Evolutionary conservation across 2,888 invertebrate species (phyloP).

Genomic region (Acanthosoma haemorrhoidale): DNA sequence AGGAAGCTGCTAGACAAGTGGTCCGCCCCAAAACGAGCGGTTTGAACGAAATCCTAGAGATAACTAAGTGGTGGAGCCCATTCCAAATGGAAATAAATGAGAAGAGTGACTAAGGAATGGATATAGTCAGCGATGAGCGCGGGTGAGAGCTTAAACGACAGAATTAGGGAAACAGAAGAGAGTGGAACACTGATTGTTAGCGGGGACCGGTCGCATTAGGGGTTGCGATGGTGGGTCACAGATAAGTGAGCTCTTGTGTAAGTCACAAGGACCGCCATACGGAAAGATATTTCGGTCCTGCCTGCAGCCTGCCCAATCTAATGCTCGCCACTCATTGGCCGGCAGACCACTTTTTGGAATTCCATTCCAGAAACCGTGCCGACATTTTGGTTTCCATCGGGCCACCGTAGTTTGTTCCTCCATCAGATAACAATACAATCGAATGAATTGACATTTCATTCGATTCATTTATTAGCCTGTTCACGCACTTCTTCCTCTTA

Average conservation of each 20-base stretch:
- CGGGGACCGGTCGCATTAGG: conserved; percentile 2
- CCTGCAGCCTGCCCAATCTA: too few relatives aligned
- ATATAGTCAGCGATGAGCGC: too few relatives aligned
- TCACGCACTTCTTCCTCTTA: conserved; percentile 1
- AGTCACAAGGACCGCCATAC: conserved; percentile 10
- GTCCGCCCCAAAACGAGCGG: not conserved
- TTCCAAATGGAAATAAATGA: not conserved
- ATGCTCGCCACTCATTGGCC: not conserved
- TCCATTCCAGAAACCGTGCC: not conserved
- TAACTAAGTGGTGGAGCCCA: conserved; percentile 11
- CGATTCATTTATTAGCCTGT: not conserved
- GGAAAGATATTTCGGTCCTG: not conserved
- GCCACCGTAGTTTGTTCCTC: too few relatives aligned
- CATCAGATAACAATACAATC: not conserved
- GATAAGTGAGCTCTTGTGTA: not conserved
- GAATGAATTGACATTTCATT: conserved; percentile 11
- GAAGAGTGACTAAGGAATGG: too few relatives aligned
- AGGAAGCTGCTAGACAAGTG: not conserved
- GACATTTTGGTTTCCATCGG: not conserved
- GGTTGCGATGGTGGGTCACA: too few relatives aligned
- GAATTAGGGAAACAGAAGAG: too few relatives aligned
- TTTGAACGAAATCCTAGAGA: not conserved
- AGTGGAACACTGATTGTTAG: too few relatives aligned
- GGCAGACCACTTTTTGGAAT: not conserved
- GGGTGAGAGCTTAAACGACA: not conserved